Evolutionary conservation across 2,113 vertebrate genomes (phyloP).

Genomic region (Tapirus terrestris): DNA sequence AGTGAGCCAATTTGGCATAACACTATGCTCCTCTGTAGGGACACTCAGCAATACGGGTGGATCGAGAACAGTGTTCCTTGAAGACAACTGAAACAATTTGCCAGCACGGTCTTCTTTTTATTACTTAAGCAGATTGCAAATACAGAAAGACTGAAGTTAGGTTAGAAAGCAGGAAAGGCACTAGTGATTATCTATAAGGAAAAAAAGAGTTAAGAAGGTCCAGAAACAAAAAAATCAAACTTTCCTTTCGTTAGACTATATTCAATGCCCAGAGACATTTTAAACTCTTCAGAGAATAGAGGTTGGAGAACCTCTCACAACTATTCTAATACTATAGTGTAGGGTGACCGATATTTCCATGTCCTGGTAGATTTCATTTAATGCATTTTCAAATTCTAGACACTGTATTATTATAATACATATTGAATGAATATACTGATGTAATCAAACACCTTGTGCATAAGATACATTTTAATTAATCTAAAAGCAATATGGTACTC

Average conservation of each 20-base stretch:
- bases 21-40: not conserved
- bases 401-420: not conserved
- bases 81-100: not conserved
- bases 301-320: not conserved
- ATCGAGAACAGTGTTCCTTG: not conserved
- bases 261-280: not conserved
- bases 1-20: not conserved
- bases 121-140: not conserved
- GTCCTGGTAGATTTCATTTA: not conserved
- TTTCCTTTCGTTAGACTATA: not conserved
- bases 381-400: not conserved
- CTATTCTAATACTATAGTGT: not conserved
- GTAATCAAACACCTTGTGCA: not conserved
- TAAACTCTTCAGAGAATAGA: not conserved
- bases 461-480: not conserved
- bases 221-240: not conserved
- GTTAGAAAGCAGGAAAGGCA: not conserved
- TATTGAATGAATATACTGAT: not conserved
- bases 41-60: not conserved
- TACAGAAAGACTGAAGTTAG: not conserved
- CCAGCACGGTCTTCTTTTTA: not conserved
- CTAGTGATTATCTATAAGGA: not conserved
- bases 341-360: not conserved
- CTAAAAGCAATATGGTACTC: not conserved
- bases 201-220: not conserved